Evolutionary conservation across 2,797 vertebrate species (phyloP).

Genomic region (Agapornis canus): DNA sequence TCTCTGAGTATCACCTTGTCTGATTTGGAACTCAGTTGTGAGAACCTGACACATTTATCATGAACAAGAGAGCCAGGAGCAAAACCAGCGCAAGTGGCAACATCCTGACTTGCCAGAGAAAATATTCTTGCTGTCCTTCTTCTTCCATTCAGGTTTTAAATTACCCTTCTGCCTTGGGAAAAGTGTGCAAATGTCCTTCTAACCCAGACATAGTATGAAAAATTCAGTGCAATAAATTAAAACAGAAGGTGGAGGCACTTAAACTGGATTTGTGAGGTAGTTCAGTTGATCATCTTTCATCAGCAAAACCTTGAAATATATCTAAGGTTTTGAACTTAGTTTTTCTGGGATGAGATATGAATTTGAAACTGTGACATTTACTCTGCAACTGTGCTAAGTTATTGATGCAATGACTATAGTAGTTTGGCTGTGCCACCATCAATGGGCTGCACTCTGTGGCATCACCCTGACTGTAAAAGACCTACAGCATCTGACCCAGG

Average conservation of each 20-base stretch:
- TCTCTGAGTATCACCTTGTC: background rate
- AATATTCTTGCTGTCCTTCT: background rate
- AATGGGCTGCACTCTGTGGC: background rate
- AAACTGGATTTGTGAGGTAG: background rate
- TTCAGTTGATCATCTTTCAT: background rate
- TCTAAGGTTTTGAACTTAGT: background rate
- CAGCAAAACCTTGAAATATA: background rate
- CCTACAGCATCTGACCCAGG: background rate
- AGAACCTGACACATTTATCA: background rate
- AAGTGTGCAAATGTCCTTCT: background rate
- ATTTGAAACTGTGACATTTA: background rate
- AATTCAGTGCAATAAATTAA: background rate
- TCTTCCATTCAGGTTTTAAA: background rate
- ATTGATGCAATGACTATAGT: background rate
- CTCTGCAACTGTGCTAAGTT: background rate
- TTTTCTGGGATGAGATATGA: background rate
- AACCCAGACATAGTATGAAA: background rate
- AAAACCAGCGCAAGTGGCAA: background rate
- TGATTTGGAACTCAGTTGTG: background rate
- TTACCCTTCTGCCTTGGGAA: background rate
- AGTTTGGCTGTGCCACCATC: background rate
- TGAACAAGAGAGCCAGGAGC: background rate
- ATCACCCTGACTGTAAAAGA: background rate
- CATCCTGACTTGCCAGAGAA: background rate
- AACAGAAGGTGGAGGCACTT: background rate